Evolutionary conservation across 2,888 invertebrate species (phyloP).

Genomic region (Drosophila mimetica): DNA sequence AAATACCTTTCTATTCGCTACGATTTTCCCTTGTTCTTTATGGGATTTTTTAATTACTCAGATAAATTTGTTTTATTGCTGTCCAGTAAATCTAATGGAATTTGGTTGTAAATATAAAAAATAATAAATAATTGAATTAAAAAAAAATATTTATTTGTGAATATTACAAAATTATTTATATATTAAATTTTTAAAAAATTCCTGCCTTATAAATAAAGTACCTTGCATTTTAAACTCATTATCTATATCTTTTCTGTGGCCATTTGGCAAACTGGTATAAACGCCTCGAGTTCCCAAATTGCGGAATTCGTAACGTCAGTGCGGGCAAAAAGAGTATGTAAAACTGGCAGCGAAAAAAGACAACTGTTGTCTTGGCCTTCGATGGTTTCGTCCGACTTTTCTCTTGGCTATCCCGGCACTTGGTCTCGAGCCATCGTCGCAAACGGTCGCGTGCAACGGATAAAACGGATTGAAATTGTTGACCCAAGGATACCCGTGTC

Average conservation of each 20-base stretch:
- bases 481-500: slow-evolving; percentile 36
- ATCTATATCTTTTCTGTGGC: slow-evolving; percentile 33
- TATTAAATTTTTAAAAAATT: neutral
- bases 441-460: slow-evolving; percentile 58
- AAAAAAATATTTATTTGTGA: too few species aligned
- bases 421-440: slow-evolving; percentile 54
- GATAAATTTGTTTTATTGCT: neutral
- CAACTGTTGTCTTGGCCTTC: slow-evolving; percentile 55
- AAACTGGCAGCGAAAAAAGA: slow-evolving; percentile 48
- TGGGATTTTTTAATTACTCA: neutral
- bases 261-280: slow-evolving; percentile 33
- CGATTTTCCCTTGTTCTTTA: neutral
- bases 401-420: slow-evolving; percentile 55
- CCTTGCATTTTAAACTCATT: slow-evolving; percentile 25
- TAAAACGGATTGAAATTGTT: slow-evolving; percentile 15
- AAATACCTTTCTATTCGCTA: neutral
- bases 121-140: too few species aligned
- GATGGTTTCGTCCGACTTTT: slow-evolving; percentile 63
- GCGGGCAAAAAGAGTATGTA: slow-evolving; percentile 53
- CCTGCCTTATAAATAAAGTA: neutral
- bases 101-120: too few species aligned
- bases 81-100: too few species aligned
- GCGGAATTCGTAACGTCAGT: slow-evolving; percentile 58
- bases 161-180: neutral
- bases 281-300: slow-evolving; percentile 37